phyloP scores from a whole-genome alignment of 1,140 invertebrate species.

The Hormaphis cornu region DNA sequence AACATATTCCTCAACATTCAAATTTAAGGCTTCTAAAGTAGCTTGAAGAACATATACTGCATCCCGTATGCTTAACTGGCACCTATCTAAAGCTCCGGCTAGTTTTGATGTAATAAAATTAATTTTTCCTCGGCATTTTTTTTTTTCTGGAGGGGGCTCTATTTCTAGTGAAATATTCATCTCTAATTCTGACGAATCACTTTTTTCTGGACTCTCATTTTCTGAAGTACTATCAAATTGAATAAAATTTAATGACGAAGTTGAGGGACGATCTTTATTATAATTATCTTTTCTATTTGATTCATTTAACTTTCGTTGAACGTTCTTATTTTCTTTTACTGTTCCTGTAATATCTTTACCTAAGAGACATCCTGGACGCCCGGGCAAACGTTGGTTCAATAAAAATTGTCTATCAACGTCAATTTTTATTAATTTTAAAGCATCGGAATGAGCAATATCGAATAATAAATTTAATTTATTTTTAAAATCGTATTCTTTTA shows the following conservation, averaged over 20 bases:
- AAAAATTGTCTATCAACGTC: conserved; percentile 35
- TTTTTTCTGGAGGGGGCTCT: background rate
- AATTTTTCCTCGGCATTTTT: background rate
- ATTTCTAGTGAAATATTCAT: background rate
- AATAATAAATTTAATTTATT: conserved; percentile 36
- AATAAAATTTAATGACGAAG: background rate
- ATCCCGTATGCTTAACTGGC: conserved; percentile 35
- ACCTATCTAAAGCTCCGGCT: conserved; percentile 35
- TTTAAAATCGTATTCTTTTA: conserved; percentile 34
- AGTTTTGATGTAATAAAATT: conserved; percentile 37
- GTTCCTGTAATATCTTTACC: conserved; percentile 16
- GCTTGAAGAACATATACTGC: conserved; percentile 35
- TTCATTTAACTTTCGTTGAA: background rate
- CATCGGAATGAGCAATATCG: conserved; percentile 38
- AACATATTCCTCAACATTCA: conserved; percentile 21
- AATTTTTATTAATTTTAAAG: conserved; percentile 34
- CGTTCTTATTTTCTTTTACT: background rate
- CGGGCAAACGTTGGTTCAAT: conserved; percentile 32
- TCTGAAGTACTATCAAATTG: background rate
- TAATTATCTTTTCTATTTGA: background rate
- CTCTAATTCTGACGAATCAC: too few species aligned
- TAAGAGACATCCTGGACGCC: conserved; percentile 23
- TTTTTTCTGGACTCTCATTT: background rate
- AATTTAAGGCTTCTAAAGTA: conserved; percentile 32
- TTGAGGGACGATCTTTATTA: background rate